phyloP scores from a whole-genome alignment of 2,797 vertebrate species.

The Oreortyx pictus region DNA sequence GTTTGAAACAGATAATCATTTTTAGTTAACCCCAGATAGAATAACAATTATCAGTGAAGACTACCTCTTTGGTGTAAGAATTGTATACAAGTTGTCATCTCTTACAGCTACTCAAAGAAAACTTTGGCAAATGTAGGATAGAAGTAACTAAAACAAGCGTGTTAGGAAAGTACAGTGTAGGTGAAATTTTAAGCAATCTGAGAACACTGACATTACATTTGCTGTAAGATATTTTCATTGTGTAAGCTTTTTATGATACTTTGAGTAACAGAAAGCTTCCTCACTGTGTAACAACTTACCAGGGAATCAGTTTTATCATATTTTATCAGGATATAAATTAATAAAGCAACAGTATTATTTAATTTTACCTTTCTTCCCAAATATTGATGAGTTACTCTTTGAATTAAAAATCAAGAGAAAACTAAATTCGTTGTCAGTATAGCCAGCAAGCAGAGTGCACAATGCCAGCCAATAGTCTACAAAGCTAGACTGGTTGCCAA shows the following conservation, averaged over 20 bases:
- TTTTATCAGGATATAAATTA: background rate
- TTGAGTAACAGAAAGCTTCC: background rate
- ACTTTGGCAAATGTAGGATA: background rate
- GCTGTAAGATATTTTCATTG: background rate
- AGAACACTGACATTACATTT: background rate
- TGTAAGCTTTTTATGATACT: background rate
- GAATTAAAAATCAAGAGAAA: background rate
- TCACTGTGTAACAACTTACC: background rate
- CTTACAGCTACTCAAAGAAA: background rate
- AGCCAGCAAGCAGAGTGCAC: background rate
- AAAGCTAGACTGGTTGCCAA: background rate
- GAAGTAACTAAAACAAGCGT: background rate
- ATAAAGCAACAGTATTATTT: background rate
- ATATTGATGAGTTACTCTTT: background rate
- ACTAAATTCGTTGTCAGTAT: background rate
- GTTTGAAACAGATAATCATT: background rate
- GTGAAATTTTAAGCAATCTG: background rate
- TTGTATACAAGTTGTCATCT: background rate
- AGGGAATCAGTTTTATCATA: background rate
- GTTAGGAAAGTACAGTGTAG: background rate
- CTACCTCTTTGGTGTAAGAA: background rate
- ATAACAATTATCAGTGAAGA: background rate
- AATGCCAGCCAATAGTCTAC: background rate
- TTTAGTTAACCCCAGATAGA: background rate
- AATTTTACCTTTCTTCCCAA: background rate